Conservation (phyloP, 2,113 vertebrate species). For the Campylomormyrus numenius region DNA sequence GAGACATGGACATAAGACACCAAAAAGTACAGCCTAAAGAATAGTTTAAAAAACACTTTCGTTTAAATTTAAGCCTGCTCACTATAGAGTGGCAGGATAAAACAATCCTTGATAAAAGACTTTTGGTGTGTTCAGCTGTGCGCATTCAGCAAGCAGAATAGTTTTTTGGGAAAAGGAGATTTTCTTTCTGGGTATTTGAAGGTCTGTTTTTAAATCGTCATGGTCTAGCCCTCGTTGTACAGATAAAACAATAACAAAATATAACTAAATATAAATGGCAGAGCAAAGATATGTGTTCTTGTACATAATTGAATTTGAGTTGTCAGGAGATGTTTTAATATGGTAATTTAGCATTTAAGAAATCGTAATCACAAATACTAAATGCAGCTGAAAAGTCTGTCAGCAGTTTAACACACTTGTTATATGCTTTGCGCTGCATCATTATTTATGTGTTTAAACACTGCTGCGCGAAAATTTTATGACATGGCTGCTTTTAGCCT, state of each 20-base stretch:
- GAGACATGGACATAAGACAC: background rate
- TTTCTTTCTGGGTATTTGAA: background rate
- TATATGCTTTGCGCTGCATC: conserved; percentile 41
- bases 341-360: conserved; percentile 21
- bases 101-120: background rate
- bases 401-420: conserved; percentile 21
- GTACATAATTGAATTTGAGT: conserved; percentile 8
- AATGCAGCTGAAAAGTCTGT: conserved; percentile 14
- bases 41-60: background rate
- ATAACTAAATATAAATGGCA: background rate
- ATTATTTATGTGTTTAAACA: conserved; percentile 51
- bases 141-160: background rate
- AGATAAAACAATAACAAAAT: background rate
- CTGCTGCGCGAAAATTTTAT: conserved; percentile 43
- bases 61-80: background rate
- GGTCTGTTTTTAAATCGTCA: background rate
- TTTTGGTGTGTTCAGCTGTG: background rate
- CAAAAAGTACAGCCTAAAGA: background rate
- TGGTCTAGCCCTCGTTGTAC: background rate
- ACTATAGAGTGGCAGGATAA: background rate
- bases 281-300: background rate
- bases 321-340: conserved; percentile 14
- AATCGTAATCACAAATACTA: conserved; percentile 14
- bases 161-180: background rate
- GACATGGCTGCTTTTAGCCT: conserved; percentile 39